A percentile compares a stretch with the other conserved stretches of the same genome.
Evolutionary conservation across 2,113 vertebrate species (phyloP).

Genomic region (Fulmarus glacialis): DNA sequence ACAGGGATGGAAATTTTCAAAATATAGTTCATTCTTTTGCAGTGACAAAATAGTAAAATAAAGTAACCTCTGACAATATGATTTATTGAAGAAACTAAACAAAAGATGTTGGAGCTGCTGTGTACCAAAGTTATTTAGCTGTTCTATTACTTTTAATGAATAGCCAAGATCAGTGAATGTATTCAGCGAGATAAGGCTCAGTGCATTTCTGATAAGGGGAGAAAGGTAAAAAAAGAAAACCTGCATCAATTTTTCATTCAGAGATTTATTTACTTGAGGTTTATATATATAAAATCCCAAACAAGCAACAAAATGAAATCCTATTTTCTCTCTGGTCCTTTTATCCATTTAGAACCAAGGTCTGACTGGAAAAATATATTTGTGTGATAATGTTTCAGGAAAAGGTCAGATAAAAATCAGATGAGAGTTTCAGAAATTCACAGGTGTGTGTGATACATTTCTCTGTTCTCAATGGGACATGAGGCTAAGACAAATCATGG

Average conservation of each 20-base stretch:
- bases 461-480: background rate
- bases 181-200: constrained; percentile 54
- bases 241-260: constrained; percentile 62
- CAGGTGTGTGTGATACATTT: background rate
- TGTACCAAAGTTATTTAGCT: constrained; percentile 73
- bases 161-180: constrained; percentile 63
- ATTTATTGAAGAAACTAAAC: constrained; percentile 73
- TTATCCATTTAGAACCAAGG: background rate
- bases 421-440: background rate
- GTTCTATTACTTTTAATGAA: constrained; percentile 78
- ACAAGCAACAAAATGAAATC: background rate
- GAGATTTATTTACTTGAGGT: background rate
- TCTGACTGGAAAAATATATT: background rate
- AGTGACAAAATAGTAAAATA: constrained; percentile 58
- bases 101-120: constrained; percentile 56
- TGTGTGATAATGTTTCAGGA: constrained; percentile 24
- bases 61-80: constrained; percentile 72
- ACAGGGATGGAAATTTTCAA: constrained; percentile 47
- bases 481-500: background rate
- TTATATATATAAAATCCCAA: background rate
- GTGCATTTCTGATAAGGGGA: constrained; percentile 62
- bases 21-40: constrained; percentile 65
- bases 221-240: constrained; percentile 49
- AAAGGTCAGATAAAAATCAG: constrained; percentile 45
- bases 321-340: background rate